Conservation (phyloP, 2,113 vertebrate genomes). For the Mirounga angustirostris region DNA sequence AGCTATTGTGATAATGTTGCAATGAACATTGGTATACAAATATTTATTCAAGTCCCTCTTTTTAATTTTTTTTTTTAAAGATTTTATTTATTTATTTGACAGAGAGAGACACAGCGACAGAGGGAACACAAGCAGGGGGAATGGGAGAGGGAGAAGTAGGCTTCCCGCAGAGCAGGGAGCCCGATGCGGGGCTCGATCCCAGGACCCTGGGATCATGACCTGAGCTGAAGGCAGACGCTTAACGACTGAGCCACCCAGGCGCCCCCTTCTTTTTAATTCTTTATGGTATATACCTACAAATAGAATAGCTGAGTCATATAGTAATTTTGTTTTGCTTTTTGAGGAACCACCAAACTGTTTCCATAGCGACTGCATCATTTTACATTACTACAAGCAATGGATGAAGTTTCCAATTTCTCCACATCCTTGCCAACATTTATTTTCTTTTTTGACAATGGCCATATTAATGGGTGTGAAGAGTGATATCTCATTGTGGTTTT, state of each 20-base stretch:
- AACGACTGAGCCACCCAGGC: no score
- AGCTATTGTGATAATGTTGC: background rate
- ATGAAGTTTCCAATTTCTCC: background rate
- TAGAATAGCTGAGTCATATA: background rate
- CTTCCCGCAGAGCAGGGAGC: no score
- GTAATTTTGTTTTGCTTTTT: background rate
- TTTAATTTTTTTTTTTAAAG: background rate
- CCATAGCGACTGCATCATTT: background rate
- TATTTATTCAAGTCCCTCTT: background rate
- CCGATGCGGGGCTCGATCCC: no score
- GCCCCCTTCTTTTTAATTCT: background rate
- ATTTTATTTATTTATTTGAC: no score
- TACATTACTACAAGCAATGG: background rate
- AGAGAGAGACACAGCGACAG: no score
- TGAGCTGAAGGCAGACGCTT: no score
- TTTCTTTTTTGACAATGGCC: background rate
- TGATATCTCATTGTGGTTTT: background rate
- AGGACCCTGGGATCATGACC: no score
- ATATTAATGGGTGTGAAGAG: background rate
- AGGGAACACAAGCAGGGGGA: no score
- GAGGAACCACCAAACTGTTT: background rate
- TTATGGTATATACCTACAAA: background rate
- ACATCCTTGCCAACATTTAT: background rate
- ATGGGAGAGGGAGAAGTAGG: no score
- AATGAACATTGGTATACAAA: background rate